Conservation (phyloP, 2,113 vertebrate species). For the Colaptes auratus region DNA sequence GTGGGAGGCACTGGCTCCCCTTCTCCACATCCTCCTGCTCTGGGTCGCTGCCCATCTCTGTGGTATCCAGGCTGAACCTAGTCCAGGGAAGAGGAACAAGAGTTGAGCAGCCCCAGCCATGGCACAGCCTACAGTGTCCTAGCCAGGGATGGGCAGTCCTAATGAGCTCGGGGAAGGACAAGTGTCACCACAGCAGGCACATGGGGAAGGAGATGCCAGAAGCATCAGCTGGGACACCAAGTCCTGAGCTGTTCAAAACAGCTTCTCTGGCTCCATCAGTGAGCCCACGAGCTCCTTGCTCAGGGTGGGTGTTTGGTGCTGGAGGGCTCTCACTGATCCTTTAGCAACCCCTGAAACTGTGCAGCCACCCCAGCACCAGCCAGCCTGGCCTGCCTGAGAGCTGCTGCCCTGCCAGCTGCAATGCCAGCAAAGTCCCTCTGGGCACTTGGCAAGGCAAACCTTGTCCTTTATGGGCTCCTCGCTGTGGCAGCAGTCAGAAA, state of each 20-base stretch:
- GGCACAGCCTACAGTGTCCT: not conserved
- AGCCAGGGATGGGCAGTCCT: not conserved
- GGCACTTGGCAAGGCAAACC: not conserved
- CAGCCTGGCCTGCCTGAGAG: not conserved
- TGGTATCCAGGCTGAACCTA: constrained; percentile 86
- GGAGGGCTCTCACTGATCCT: not conserved
- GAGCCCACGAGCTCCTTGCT: not conserved
- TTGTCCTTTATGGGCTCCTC: not conserved
- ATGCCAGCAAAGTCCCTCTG: not conserved
- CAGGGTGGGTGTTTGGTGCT: not conserved
- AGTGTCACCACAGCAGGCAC: not conserved
- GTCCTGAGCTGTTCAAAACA: not conserved
- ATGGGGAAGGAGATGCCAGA: not conserved
- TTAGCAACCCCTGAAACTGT: constrained; percentile 20
- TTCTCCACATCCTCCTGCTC: constrained; percentile 76
- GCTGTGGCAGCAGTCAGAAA: not conserved
- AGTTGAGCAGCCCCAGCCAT: not conserved
- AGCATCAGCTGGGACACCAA: not conserved
- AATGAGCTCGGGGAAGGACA: not conserved
- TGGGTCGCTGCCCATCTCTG: constrained; percentile 77
- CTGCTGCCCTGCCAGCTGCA: not conserved
- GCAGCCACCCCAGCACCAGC: not conserved
- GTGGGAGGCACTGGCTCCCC: not conserved
- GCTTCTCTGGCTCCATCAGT: not conserved
- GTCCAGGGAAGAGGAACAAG: not conserved